These are phyloP conservation scores for Lasiommata megera DNA, from an alignment of 2,888 invertebrate species.

Conservation along the genomic window DNA sequence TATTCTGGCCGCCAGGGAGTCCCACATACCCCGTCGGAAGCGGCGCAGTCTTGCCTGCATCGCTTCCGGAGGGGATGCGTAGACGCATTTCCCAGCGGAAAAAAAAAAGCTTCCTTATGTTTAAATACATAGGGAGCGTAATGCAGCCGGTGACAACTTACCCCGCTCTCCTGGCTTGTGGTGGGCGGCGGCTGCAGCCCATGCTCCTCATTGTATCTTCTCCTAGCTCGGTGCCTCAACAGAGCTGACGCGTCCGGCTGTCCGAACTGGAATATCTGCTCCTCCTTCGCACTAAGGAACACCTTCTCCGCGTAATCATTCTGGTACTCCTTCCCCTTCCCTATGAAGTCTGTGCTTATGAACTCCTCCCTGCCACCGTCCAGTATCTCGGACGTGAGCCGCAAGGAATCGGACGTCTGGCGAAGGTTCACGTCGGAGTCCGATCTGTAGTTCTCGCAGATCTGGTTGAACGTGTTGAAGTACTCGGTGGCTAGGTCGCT, in stretches of 20 bases:
- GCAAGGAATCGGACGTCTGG: slow-evolving; percentile 65
- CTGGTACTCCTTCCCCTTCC: slow-evolving; percentile 29
- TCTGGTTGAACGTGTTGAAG: slow-evolving; percentile 74
- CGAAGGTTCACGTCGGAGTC: slow-evolving; percentile 62
- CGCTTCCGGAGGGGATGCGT: too few species aligned
- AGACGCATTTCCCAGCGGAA: too few species aligned
- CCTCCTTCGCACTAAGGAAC: slow-evolving; percentile 58
- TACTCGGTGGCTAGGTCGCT: slow-evolving; percentile 67
- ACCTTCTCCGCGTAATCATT: slow-evolving; percentile 64
- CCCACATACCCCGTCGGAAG: too few species aligned
- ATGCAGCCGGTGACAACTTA: slow-evolving; percentile 55
- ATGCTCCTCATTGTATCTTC: slow-evolving; percentile 69
- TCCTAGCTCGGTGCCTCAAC: slow-evolving; percentile 71
- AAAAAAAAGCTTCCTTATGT: too few species aligned
- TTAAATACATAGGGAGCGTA: too few species aligned
- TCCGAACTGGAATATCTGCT: slow-evolving; percentile 77
- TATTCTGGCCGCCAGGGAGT: too few species aligned
- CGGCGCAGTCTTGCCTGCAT: too few species aligned
- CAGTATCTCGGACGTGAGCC: slow-evolving; percentile 66
- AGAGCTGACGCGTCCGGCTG: slow-evolving; percentile 82
- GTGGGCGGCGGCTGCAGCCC: slow-evolving; percentile 65
- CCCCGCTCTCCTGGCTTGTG: slow-evolving; percentile 78
- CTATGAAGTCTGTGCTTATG: slow-evolving; percentile 43
- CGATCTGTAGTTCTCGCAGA: slow-evolving; percentile 66
- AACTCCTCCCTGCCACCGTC: slow-evolving; percentile 43